A percentile compares a stretch with the other conserved stretches of the same genome.
Evolutionary conservation across 1,140 invertebrate genomes (phyloP).

Genomic region (Drosophila burlai): DNA sequence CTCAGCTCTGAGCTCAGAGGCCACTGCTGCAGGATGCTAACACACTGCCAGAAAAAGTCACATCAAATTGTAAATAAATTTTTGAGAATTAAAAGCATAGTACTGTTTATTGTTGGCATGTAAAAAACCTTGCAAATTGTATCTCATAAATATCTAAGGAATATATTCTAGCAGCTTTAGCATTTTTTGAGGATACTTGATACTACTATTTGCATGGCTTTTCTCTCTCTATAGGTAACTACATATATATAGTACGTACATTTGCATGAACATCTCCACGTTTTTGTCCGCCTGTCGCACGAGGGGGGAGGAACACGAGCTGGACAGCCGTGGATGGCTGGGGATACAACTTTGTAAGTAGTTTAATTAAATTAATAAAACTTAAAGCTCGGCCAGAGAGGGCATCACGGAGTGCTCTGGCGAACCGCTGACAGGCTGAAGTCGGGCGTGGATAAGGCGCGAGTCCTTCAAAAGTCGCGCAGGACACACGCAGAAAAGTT

Average conservation of each 20-base stretch:
- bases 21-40: constrained; percentile 9
- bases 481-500: constrained; percentile 73
- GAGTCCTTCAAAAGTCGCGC: constrained; percentile 63
- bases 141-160: not conserved
- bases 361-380: constrained; percentile 84
- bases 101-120: not conserved
- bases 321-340: constrained; percentile 69
- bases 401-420: constrained; percentile 24
- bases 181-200: not conserved
- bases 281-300: constrained; percentile 48
- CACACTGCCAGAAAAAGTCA: not conserved
- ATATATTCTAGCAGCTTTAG: not conserved
- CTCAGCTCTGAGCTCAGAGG: constrained; percentile 18
- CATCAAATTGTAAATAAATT: not conserved
- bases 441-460: constrained; percentile 25
- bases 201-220: not conserved
- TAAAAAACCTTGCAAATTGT: not conserved
- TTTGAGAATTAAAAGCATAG: too few species aligned
- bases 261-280: constrained; percentile 34
- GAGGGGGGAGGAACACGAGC: constrained; percentile 16
- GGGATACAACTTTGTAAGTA: constrained; percentile 80
- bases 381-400: constrained; percentile 67
- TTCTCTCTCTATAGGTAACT: constrained; percentile 6
- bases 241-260: not conserved
- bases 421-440: constrained; percentile 32